Evolutionary conservation across 2,797 vertebrate genomes (phyloP).

Genomic region (Hyperoplus lanceolatus): DNA sequence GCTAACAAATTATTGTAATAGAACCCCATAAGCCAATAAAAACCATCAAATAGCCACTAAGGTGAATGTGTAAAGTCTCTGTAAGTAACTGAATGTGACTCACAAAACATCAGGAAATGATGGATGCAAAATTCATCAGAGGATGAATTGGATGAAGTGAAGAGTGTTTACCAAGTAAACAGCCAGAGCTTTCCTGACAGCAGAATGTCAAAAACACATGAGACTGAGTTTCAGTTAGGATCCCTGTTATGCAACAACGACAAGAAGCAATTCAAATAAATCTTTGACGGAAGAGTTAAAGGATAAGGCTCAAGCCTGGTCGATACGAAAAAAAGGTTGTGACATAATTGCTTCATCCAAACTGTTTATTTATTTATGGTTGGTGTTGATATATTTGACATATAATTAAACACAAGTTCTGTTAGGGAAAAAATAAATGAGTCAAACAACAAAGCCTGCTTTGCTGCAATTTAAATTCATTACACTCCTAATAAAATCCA

Average conservation of each 20-base stretch:
- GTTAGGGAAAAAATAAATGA: constrained; percentile 24
- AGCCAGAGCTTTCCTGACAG: not conserved
- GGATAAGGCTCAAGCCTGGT: not conserved
- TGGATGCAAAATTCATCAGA: not conserved
- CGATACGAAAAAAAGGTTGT: constrained; percentile 8
- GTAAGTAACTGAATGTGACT: not conserved
- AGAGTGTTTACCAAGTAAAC: not conserved
- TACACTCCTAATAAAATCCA: constrained; percentile 49
- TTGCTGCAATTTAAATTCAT: constrained; percentile 54
- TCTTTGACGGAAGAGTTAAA: not conserved
- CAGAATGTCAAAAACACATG: not conserved
- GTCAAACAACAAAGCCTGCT: constrained; percentile 24
- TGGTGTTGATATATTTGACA: constrained; percentile 22
- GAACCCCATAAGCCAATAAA: not conserved
- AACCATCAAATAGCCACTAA: not conserved
- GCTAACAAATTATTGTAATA: too few relatives aligned
- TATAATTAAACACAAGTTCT: constrained; percentile 6
- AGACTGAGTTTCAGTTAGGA: not conserved
- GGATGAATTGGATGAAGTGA: not conserved
- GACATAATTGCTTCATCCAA: constrained; percentile 32
- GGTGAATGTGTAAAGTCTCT: not conserved
- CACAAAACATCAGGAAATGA: not conserved
- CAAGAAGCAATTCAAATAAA: not conserved
- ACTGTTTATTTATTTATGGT: constrained; percentile 11
- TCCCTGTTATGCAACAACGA: not conserved